Conservation (phyloP, 1,140 invertebrate genomes). For the Drosophila santomea region DNA sequence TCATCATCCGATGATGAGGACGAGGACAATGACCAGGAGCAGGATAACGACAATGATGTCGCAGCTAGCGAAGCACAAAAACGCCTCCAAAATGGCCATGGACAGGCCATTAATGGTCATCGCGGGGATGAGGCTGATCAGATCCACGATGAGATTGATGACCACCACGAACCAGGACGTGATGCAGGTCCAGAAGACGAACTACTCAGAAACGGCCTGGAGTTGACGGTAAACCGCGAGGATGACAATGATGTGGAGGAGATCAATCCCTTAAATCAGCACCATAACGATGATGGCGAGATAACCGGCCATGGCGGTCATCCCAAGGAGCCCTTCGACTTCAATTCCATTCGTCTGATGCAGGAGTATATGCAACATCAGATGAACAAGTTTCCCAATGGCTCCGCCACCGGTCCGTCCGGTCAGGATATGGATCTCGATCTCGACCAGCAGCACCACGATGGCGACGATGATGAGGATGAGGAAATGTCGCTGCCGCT, state of each 20-base stretch:
- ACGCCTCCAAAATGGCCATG: constrained; percentile 47
- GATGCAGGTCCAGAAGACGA: constrained; percentile 2
- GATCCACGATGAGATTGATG: constrained; percentile 22
- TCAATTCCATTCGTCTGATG: constrained; percentile 78
- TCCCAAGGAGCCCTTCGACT: constrained; percentile 63
- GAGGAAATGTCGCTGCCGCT: constrained; percentile 76
- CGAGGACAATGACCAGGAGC: constrained; percentile 29
- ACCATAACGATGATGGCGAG: constrained; percentile 57
- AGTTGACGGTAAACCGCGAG: neutral
- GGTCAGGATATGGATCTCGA: constrained; percentile 31
- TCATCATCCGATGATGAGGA: constrained; percentile 60
- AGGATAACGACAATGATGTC: neutral
- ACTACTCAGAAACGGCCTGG: constrained; percentile 10
- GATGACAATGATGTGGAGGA: constrained; percentile 24
- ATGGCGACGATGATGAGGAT: constrained; percentile 55
- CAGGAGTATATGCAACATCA: constrained; percentile 83
- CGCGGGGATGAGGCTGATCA: constrained; percentile 13
- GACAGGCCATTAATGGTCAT: constrained; percentile 45
- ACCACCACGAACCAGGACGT: constrained; percentile 9
- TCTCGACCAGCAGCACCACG: constrained; percentile 40
- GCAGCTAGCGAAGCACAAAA: constrained; percentile 5
- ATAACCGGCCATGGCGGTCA: constrained; percentile 45
- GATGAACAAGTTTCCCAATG: constrained; percentile 77
- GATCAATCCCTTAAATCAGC: constrained; percentile 13
- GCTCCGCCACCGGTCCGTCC: constrained; percentile 13